Conservation (phyloP, 2,888 invertebrate species). For the Anthrax anthrax region DNA sequence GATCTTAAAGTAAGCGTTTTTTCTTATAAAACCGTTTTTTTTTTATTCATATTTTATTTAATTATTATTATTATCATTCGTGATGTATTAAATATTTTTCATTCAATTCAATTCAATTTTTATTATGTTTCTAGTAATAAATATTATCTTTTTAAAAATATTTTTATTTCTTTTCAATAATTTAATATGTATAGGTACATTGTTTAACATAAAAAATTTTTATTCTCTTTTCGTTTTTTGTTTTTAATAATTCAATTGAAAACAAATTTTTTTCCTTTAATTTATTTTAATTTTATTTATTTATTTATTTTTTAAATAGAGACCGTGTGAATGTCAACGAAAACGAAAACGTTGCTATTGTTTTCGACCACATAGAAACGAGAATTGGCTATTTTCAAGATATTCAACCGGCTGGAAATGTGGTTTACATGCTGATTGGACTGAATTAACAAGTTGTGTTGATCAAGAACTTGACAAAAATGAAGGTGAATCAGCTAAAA, state of each 20-base stretch:
- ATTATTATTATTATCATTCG: no score
- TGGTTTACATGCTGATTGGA: conserved; percentile 97
- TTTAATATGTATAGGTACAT: no score
- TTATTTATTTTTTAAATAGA: no score
- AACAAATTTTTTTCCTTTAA: no score
- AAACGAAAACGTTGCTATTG: conserved; percentile 81
- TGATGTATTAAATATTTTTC: no score
- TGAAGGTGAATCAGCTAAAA: conserved; percentile 65
- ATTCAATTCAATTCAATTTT: no score
- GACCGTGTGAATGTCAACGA: conserved; percentile 86
- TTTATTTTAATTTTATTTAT: neutral
- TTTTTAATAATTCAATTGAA: no score
- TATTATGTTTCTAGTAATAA: neutral
- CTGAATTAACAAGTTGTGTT: conserved; percentile 85
- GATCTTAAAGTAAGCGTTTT: conserved; percentile 46
- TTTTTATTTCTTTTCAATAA: no score
- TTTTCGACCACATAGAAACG: conserved; percentile 80
- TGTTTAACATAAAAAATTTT: no score
- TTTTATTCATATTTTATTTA: neutral
- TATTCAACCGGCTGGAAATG: conserved; percentile 98
- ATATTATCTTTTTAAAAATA: no score
- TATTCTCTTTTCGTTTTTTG: no score
- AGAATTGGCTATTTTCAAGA: conserved; percentile 94
- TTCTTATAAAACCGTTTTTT: neutral
- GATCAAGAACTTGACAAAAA: conserved; percentile 82